A percentile compares a stretch with the other conserved stretches of the same genome.
Conservation (phyloP, 2,888 invertebrate species). For the Sylvicola cinctus region DNA sequence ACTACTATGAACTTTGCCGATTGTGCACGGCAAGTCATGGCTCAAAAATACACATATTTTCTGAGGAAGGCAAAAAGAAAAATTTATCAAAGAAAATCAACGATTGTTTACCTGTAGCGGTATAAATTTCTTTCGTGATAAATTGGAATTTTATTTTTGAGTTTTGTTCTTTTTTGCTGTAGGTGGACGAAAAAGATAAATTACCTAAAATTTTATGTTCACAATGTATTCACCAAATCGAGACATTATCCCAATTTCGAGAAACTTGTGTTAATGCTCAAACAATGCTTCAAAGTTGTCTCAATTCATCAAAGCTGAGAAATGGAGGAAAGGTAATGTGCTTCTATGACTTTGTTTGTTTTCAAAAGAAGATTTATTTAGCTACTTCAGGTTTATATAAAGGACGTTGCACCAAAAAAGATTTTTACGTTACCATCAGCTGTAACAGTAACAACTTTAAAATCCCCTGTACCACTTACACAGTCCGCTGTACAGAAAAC, state of each 20-base stretch:
- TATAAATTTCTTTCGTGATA: slow-evolving; percentile 15
- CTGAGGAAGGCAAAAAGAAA: slow-evolving; percentile 39
- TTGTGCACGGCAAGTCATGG: slow-evolving; percentile 44
- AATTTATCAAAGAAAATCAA: slow-evolving; percentile 42
- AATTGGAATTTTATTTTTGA: not conserved
- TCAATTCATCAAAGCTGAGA: slow-evolving; percentile 38
- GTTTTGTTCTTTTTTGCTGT: slow-evolving; percentile 7
- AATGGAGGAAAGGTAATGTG: slow-evolving; percentile 33
- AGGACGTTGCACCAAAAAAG: slow-evolving; percentile 23
- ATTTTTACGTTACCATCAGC: slow-evolving; percentile 12
- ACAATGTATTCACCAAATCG: slow-evolving; percentile 38
- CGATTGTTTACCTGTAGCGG: slow-evolving; percentile 39
- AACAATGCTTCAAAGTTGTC: slow-evolving; percentile 42
- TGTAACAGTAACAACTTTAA: not conserved
- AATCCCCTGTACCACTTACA: no score
- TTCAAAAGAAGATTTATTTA: not conserved
- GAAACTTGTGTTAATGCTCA: slow-evolving; percentile 43
- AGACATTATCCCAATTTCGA: slow-evolving; percentile 38
- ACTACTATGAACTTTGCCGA: slow-evolving; percentile 48
- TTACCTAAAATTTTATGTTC: slow-evolving; percentile 46
- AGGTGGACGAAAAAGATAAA: slow-evolving; percentile 46
- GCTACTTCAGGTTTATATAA: slow-evolving; percentile 30
- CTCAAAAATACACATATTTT: slow-evolving; percentile 43
- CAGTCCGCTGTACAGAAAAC: no score
- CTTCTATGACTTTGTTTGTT: not conserved